phyloP scores from a whole-genome alignment of 2,113 vertebrate species.

The Genyomyrus donnyi region DNA sequence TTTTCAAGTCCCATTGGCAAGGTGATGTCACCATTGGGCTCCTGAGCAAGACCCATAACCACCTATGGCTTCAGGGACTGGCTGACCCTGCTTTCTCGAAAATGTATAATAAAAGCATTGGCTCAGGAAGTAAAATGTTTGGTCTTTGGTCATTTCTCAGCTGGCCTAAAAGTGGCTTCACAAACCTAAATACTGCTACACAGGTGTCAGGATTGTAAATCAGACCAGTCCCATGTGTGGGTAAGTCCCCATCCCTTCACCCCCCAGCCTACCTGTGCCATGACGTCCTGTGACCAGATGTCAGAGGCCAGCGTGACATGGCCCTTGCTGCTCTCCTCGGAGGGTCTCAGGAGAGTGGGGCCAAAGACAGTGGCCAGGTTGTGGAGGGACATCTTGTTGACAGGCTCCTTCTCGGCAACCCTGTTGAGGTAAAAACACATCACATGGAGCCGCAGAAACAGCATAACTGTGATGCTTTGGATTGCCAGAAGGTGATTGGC shows the following conservation, averaged over 20 bases:
- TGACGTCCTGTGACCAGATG: constrained; percentile 98
- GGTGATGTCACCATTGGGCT: not conserved
- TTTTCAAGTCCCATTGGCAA: not conserved
- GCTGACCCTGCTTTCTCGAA: not conserved
- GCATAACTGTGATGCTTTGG: not conserved
- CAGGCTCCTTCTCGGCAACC: constrained; percentile 93
- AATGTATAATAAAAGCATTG: not conserved
- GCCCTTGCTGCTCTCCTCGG: constrained; percentile 81
- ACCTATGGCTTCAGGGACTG: not conserved
- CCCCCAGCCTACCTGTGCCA: constrained; percentile 88
- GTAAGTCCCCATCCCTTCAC: constrained; percentile 36
- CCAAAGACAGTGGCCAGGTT: constrained; percentile 96
- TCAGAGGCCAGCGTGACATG: constrained; percentile 86
- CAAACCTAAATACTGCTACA: not conserved
- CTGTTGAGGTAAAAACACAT: constrained; percentile 47
- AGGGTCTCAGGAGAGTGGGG: constrained; percentile 90
- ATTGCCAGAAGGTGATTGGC: not conserved
- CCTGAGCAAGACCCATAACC: not conserved
- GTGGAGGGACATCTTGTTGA: constrained; percentile 99
- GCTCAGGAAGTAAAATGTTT: not conserved
- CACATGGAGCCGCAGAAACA: not conserved
- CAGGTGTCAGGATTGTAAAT: not conserved
- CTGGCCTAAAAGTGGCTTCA: not conserved
- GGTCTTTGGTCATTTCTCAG: not conserved
- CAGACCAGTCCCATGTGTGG: not conserved